Base-by-base conservation (phyloP, 2,113 vertebrate species). In the Ploceus nigricollis region DNA sequence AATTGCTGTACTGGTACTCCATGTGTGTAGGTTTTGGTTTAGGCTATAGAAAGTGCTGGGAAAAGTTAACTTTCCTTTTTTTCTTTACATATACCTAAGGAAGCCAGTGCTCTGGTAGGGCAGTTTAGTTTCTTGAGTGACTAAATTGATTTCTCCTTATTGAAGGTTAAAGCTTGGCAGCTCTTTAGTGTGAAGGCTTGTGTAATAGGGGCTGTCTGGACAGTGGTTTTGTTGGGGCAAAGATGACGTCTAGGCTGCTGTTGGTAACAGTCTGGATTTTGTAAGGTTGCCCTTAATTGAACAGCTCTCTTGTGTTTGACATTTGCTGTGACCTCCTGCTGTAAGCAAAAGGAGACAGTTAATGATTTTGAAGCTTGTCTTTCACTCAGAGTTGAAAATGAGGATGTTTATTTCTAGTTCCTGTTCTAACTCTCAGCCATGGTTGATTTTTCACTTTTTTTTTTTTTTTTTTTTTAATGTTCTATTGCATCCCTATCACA, bases 291-390 rank as follows among this genome's bases (percentile, higher is more conserved):
- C 87, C 86, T 96, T 82, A 90, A 72, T 60, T 95, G 91, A 97
- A 66, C 50, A 1, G 54, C 81, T 88, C 81, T 94, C 93, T 90
- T 95, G 85, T 91, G 85, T 78, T 61, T 95, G 95, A 91, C 90
- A 86, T 95, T 96, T 97, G 68, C 85, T 88, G 76, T 83, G 94
- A 95, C 92, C 87, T 84, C 95, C 90, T 89, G 75, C 88, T 97
- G 83, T 73, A 90, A 93, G 90, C 82, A 83, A 44, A 92, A 88
- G 79, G 71, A 90, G 89, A 66, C 77, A 72, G 87, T 92, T 96
- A 94, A 91, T 87, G 82, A 96, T 92, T 95, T 84, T 91, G 89
- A 95, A 78, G 77, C 79, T 85, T 63, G 50, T 83, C 79, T 87
- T 87, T 94, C 68, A 61, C 57, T 91, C 25, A 42, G 82, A 69